A percentile compares a stretch with the other conserved stretches of the same genome.
Evolutionary conservation across 2,797 vertebrate species (phyloP).

Genomic region (Coluber constrictor): DNA sequence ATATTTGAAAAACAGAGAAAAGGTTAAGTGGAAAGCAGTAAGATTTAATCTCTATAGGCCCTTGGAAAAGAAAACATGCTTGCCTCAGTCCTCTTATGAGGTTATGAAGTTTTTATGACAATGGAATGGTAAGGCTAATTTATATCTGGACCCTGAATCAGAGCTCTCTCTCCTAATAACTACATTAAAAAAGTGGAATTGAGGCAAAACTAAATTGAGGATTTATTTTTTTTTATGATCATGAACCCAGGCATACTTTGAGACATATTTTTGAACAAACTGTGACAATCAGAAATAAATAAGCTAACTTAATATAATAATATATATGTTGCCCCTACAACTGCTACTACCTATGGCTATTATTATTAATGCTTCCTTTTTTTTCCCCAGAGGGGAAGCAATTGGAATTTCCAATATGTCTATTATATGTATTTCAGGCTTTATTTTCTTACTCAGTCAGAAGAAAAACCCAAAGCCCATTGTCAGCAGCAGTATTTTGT

Average conservation of each 20-base stretch:
- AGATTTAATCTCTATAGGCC: neutral
- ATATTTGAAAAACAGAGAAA: neutral
- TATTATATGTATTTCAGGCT: neutral
- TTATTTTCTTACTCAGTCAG: neutral
- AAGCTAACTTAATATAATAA: neutral
- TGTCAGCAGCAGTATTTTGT: neutral
- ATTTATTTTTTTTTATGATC: neutral
- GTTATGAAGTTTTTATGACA: neutral
- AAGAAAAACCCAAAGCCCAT: neutral
- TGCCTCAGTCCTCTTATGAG: neutral
- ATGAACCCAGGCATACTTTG: neutral
- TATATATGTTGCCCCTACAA: neutral
- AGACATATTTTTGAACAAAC: neutral
- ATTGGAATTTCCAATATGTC: neutral
- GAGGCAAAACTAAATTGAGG: neutral
- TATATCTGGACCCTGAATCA: neutral
- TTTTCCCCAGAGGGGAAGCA: neutral
- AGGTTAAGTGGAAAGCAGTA: neutral
- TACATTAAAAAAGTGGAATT: neutral
- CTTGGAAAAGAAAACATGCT: neutral
- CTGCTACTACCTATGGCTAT: neutral
- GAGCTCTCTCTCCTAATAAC: neutral
- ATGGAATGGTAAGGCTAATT: neutral
- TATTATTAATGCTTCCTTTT: neutral
- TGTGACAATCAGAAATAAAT: neutral